These are phyloP conservation scores for Sclerodermus sp. DNA, from an alignment of 2,888 invertebrate genomes.

Conservation along the genomic window DNA sequence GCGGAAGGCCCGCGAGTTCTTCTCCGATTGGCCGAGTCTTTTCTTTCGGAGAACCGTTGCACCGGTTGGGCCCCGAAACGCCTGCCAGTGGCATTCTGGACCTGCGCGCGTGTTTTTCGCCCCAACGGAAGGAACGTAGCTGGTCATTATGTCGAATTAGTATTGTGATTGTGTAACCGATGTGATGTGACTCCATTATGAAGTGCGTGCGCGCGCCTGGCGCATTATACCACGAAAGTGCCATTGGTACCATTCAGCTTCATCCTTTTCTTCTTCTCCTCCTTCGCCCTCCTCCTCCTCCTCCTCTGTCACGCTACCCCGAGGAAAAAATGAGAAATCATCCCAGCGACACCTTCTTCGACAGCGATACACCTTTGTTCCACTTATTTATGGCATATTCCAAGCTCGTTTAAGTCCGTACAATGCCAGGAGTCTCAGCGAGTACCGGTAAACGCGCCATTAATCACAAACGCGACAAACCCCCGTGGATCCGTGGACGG, in stretches of 20 bases:
- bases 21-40: conserved; percentile 12
- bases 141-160: conserved; percentile 53
- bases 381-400: too few relatives aligned
- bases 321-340: too few relatives aligned
- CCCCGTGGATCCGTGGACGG: too few relatives aligned
- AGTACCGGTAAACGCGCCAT: too few relatives aligned
- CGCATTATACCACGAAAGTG: conserved; percentile 33
- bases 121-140: conserved; percentile 30
- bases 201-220: conserved; percentile 32
- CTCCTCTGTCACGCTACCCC: background rate
- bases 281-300: conserved; percentile 24
- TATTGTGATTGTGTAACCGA: conserved; percentile 57
- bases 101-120: conserved; percentile 5
- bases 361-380: too few relatives aligned
- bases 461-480: too few relatives aligned
- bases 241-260: conserved; percentile 18
- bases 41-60: conserved; percentile 7
- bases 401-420: too few relatives aligned
- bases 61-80: conserved; percentile 12
- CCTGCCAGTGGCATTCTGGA: too few relatives aligned
- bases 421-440: too few relatives aligned
- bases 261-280: conserved; percentile 14
- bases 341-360: too few relatives aligned
- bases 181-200: conserved; percentile 56
- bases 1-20: background rate